phyloP scores from a whole-genome alignment of 2,888 invertebrate genomes.

The Zhuqinia jingwanae region DNA sequence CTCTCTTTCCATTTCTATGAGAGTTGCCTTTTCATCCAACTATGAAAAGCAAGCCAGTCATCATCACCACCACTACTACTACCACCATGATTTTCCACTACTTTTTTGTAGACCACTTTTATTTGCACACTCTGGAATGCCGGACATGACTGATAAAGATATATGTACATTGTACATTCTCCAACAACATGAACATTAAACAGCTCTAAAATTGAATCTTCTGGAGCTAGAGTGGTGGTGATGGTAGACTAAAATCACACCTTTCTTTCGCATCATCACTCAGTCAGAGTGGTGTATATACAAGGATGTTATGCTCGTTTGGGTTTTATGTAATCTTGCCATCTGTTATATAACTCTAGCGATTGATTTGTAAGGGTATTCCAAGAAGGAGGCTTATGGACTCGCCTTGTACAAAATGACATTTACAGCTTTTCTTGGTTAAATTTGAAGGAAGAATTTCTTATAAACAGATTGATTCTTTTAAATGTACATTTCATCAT shows the following conservation, averaged over 20 bases:
- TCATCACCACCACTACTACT: background rate
- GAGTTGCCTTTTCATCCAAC: constrained; percentile 1
- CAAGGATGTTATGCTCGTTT: too few species aligned
- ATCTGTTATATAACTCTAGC: background rate
- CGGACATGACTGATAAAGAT: constrained; percentile 43
- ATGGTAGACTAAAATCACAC: constrained; percentile 19
- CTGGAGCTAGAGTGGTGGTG: background rate
- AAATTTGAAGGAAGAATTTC: too few species aligned
- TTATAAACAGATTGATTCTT: too few species aligned
- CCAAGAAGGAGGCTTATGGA: too few species aligned
- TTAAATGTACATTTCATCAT: too few species aligned
- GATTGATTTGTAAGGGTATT: background rate
- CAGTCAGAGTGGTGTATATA: too few species aligned
- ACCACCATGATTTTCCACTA: too few species aligned
- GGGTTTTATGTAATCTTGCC: too few species aligned
- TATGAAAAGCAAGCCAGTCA: background rate
- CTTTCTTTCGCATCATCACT: background rate
- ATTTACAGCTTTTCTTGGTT: too few species aligned
- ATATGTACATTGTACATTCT: background rate
- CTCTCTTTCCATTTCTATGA: too few species aligned
- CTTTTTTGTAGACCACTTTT: constrained; percentile 20
- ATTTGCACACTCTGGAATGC: constrained; percentile 38
- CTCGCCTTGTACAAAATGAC: too few species aligned
- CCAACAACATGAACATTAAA: constrained; percentile 9
- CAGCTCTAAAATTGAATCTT: background rate